A percentile compares a stretch with the other conserved stretches of the same genome.
Evolutionary conservation across 2,888 invertebrate genomes (phyloP).

Genomic region (Chromoteleia sp.): DNA sequence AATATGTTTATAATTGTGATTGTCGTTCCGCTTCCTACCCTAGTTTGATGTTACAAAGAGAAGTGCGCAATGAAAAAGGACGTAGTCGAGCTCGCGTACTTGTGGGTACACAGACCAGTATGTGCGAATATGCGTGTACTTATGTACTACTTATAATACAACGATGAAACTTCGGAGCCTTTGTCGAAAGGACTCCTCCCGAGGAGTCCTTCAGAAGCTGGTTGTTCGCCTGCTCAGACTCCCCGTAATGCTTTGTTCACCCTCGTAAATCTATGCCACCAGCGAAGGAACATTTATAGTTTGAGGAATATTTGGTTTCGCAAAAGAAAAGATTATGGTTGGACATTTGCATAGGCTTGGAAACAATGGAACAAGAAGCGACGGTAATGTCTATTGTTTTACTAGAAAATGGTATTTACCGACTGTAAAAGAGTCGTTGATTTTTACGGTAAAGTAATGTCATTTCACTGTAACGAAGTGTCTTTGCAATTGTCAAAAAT

Average conservation of each 20-base stretch:
- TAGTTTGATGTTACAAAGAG: constrained; percentile 65
- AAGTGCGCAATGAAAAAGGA: constrained; percentile 46
- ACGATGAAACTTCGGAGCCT: constrained; percentile 66
- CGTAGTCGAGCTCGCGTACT: constrained; percentile 46
- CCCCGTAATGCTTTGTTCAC: constrained; percentile 69
- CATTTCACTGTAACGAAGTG: neutral
- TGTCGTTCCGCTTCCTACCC: constrained; percentile 75
- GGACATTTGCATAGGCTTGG: constrained; percentile 40
- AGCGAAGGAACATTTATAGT: constrained; percentile 61
- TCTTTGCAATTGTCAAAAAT: too few species aligned
- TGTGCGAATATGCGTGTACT: constrained; percentile 62
- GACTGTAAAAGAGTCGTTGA: neutral
- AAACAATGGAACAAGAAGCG: constrained; percentile 24
- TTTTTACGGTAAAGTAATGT: neutral
- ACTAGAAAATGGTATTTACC: neutral
- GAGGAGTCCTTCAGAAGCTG: constrained; percentile 64
- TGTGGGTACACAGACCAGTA: constrained; percentile 43
- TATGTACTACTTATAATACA: constrained; percentile 64
- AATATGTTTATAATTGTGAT: constrained; percentile 83
- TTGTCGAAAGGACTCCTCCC: constrained; percentile 68
- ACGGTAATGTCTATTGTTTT: constrained; percentile 22
- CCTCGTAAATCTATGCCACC: constrained; percentile 58
- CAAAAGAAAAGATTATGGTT: constrained; percentile 62
- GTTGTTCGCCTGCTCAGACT: constrained; percentile 61
- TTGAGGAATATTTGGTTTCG: constrained; percentile 62